Percentiles rank a stretch among this genome's conserved stretches.
Evolutionary conservation across 2,113 vertebrate species (phyloP).

Genomic region (Ptilonorhynchus violaceus): DNA sequence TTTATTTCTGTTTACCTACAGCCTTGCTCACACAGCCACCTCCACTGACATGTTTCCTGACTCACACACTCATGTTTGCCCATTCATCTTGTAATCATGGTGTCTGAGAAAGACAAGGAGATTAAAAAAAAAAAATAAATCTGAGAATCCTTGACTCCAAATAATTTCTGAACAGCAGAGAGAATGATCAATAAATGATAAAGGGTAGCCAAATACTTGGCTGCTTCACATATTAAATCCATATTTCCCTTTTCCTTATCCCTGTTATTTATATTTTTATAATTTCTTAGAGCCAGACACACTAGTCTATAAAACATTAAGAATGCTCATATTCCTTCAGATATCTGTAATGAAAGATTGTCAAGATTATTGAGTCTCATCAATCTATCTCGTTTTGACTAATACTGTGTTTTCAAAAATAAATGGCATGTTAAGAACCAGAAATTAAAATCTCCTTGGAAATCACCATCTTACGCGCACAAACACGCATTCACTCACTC

Average conservation of each 20-base stretch:
- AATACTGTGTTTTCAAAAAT: background rate
- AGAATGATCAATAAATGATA: background rate
- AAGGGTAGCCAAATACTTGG: background rate
- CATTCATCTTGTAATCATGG: background rate
- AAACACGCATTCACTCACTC: background rate
- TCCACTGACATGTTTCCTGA: conserved; percentile 40
- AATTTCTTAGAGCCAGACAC: background rate
- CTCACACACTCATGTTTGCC: conserved; percentile 39
- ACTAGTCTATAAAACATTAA: background rate
- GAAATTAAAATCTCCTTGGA: background rate
- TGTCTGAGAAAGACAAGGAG: background rate
- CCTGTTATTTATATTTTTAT: background rate
- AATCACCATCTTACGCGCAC: background rate
- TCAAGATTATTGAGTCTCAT: background rate
- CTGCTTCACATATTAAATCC: background rate
- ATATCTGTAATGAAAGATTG: background rate
- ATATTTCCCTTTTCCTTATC: background rate
- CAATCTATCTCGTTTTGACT: background rate
- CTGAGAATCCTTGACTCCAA: background rate
- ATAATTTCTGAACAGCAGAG: background rate
- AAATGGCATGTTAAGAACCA: background rate
- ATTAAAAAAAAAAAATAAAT: background rate
- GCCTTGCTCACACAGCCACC: conserved; percentile 38
- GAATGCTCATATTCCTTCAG: background rate
- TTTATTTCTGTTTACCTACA: conserved; percentile 66